Evolutionary conservation across 1,140 invertebrate genomes (phyloP).

Genomic region (Drosophila pseudoobscura): DNA sequence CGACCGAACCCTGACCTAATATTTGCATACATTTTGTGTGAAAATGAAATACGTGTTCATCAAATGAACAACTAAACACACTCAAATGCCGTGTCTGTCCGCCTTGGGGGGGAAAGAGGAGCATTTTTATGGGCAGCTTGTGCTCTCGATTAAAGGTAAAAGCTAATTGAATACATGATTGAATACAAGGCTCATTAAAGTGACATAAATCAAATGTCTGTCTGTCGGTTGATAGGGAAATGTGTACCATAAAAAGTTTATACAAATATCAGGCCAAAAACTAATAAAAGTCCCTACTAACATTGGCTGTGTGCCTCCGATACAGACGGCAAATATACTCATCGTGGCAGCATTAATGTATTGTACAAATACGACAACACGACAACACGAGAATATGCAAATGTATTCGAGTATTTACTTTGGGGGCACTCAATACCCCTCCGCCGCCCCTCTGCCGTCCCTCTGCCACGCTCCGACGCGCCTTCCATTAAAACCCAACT

Average conservation of each 20-base stretch:
- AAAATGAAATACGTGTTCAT: too few relatives aligned
- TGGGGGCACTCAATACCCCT: too few relatives aligned
- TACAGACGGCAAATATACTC: constrained; percentile 49
- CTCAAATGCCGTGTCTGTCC: too few relatives aligned
- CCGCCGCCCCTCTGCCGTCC: not conserved
- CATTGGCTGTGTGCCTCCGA: constrained; percentile 41
- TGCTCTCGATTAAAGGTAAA: constrained; percentile 45
- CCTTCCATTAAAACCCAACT: constrained; percentile 60
- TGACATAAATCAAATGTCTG: constrained; percentile 62
- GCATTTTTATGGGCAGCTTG: constrained; percentile 10
- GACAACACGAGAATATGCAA: constrained; percentile 50
- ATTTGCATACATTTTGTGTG: too few relatives aligned
- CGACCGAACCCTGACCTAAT: too few relatives aligned
- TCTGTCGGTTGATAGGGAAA: constrained; percentile 25
- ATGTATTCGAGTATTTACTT: constrained; percentile 44
- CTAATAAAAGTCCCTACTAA: constrained; percentile 60
- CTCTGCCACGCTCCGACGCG: constrained; percentile 48
- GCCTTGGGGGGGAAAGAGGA: constrained; percentile 21
- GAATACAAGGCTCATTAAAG: constrained; percentile 51
- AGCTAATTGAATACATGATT: constrained; percentile 62
- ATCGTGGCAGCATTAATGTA: constrained; percentile 49
- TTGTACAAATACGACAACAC: constrained; percentile 57
- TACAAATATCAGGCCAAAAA: constrained; percentile 41
- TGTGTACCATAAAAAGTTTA: constrained; percentile 42
- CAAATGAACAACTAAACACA: too few relatives aligned